Percentiles rank a stretch among this genome's conserved stretches.
phyloP scores from a whole-genome alignment of 2,797 vertebrate genomes.

The Cuniculus paca region DNA sequence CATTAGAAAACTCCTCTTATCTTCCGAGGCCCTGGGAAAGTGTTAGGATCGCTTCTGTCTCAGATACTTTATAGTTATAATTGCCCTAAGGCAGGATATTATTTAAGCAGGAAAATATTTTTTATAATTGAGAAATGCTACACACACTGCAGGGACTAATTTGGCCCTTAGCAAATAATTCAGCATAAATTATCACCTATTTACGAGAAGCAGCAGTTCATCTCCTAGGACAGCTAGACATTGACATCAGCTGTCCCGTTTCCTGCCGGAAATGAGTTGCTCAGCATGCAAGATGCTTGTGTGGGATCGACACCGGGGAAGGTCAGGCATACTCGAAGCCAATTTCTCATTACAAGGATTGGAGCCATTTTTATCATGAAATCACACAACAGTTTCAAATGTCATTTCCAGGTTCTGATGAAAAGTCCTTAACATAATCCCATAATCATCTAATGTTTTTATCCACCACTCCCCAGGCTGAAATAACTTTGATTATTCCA shows the following conservation, averaged over 20 bases:
- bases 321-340: constrained; percentile 54
- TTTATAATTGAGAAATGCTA: constrained; percentile 53
- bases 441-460: constrained; percentile 57
- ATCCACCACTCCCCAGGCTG: constrained; percentile 13
- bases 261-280: constrained; percentile 2
- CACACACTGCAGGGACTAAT: constrained; percentile 23
- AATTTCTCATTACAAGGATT: constrained; percentile 48
- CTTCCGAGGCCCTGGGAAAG: background rate
- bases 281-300: background rate
- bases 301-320: background rate
- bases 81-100: constrained; percentile 58
- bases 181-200: constrained; percentile 58
- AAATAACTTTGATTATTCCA: constrained; percentile 54
- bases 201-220: constrained; percentile 51
- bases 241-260: constrained; percentile 1
- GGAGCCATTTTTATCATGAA: constrained; percentile 53
- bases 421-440: constrained; percentile 63
- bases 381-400: constrained; percentile 27
- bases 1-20: constrained; percentile 61
- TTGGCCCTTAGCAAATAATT: constrained; percentile 62
- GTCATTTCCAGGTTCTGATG: constrained; percentile 64
- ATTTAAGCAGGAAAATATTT: constrained; percentile 64
- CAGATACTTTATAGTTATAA: constrained; percentile 39
- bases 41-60: constrained; percentile 9
- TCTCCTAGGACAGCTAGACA: constrained; percentile 32